Percentiles rank a stretch among this genome's conserved stretches.
Evolutionary conservation across 2,113 vertebrate genomes (phyloP).

Genomic region (Vimba vimba): DNA sequence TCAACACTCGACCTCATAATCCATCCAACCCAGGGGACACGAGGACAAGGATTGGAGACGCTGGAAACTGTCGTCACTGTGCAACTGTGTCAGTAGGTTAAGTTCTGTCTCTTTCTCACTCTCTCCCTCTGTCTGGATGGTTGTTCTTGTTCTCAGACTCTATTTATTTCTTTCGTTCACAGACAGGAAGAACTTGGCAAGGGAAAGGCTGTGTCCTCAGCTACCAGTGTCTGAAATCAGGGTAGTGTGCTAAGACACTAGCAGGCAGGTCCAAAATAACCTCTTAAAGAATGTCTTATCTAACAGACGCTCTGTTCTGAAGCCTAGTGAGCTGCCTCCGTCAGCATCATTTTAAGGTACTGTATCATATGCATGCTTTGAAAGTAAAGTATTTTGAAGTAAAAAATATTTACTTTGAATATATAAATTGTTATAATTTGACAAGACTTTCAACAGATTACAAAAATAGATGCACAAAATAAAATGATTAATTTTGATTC

Average conservation of each 20-base stretch:
- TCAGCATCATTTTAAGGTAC: not conserved
- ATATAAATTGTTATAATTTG: not conserved
- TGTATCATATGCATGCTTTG: not conserved
- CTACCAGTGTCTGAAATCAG: constrained; percentile 45
- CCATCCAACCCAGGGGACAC: constrained; percentile 43
- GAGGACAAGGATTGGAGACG: constrained; percentile 22
- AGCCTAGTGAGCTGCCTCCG: not conserved
- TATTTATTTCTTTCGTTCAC: constrained; percentile 32
- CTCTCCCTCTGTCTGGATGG: constrained; percentile 18
- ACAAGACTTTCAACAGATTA: not conserved
- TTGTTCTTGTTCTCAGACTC: constrained; percentile 10
- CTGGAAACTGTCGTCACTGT: constrained; percentile 56
- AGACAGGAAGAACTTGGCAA: constrained; percentile 44
- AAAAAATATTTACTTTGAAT: not conserved
- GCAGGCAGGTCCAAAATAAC: constrained; percentile 55
- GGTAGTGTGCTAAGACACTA: constrained; percentile 61
- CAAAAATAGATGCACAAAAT: no score
- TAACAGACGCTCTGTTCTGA: not conserved
- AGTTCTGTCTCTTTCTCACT: constrained; percentile 60
- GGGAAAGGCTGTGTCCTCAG: constrained; percentile 50
- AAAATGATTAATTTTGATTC: no score
- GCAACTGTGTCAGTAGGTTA: constrained; percentile 74
- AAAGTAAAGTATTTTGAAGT: no score
- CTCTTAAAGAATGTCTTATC: constrained; percentile 42
- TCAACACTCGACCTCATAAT: constrained; percentile 19